Evolutionary conservation across 2,888 invertebrate genomes (phyloP), one percentile per base, ranked within the genome.

Genomic region (Vanessa cardui): DNA sequence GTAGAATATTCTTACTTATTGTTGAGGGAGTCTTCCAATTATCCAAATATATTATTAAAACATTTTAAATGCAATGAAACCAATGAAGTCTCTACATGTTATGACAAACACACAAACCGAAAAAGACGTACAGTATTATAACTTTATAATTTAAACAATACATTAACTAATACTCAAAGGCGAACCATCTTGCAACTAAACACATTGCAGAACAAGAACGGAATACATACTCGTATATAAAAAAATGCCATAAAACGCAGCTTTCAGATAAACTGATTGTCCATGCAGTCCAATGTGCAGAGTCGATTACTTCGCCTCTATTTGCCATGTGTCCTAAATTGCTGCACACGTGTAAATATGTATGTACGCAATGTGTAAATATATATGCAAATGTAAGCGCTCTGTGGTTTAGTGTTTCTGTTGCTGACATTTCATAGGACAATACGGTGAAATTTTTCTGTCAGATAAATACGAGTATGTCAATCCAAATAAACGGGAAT

Each of bases 351-450:
- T 62, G 44, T 47, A 62, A 58, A 12, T 58, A 62, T 62, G 45
- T 58, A 62, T 62, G 45, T 58, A 62, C 44, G 12, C 58, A 18
- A 58, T 26, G 50, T 44, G 50, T 50, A 66, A 62, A 66, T 66
- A 45, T 50, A n/a, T 58, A 66, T 66, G 66, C 62, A 65, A 65
- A 65, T 65, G 45, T 61, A 61, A 56, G n/a, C 61, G 39, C 66
- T 60, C 54, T 66, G 61, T 66, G 61, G 61, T 61, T 59, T 39
- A 21, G 61, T 54, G 33, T 54, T 66, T 15, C 66, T 61, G 66
- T 50, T 16, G 45, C 33, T 66, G 66, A 66, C 66, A 66, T 56
- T 66, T 60, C 66, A 66, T 66, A 4, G 56, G 20, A 61, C 60
- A 18, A 9, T 12, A n/a, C 15, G n/a, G 56, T 39, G n/a, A 39